Evolutionary conservation across 1,140 invertebrate genomes (phyloP).

Genomic region (Procambarus virginalis): DNA sequence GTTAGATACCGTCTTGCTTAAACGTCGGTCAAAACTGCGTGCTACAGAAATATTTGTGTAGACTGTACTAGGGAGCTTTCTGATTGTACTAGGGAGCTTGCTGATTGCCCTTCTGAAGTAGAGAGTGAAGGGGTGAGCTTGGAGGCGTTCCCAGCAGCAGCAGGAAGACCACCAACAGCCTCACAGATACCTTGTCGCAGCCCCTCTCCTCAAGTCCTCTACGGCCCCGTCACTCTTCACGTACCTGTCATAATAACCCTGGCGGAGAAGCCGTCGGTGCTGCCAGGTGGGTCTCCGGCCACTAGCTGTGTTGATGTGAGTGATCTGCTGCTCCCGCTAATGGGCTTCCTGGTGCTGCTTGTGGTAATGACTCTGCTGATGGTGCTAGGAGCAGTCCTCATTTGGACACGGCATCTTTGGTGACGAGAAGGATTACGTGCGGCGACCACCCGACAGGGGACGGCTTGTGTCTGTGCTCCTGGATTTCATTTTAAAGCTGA

Average conservation of each 20-base stretch:
- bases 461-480: no score
- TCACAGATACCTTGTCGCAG: not conserved
- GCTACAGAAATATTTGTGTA: no score
- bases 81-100: no score
- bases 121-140: no score
- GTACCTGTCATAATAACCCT: not conserved
- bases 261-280: not conserved
- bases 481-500: no score
- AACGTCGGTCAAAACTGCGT: no score
- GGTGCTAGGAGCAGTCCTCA: not conserved
- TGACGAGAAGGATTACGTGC: no score
- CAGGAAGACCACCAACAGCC: conserved; percentile 2
- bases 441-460: no score
- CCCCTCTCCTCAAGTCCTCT: not conserved
- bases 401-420: no score
- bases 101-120: not conserved
- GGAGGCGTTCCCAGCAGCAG: not conserved
- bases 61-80: no score
- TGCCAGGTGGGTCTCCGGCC: not conserved
- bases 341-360: not conserved
- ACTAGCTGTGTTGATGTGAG: not conserved
- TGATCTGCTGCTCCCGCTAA: not conserved
- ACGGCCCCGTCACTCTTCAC: not conserved
- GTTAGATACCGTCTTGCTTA: no score
- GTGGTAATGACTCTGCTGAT: not conserved